Evolutionary conservation across 2,113 vertebrate genomes (phyloP).

Genomic region (Trinectes maculatus): DNA sequence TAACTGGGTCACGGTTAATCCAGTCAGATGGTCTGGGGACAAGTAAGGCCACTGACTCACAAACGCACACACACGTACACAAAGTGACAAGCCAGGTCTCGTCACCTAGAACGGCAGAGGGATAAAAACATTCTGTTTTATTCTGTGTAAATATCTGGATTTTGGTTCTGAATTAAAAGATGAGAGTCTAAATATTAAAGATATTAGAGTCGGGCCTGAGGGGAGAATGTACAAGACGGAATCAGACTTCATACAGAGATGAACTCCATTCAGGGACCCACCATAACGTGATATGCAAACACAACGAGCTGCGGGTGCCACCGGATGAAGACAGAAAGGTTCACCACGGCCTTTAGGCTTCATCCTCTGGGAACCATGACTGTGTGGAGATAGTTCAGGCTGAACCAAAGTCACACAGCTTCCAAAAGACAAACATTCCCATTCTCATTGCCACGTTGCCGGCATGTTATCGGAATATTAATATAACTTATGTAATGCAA

Average conservation of each 20-base stretch:
- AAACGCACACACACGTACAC: conserved; percentile 1
- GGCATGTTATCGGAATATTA: neutral
- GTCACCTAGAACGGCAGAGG: conserved; percentile 26
- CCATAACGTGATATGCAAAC: no score
- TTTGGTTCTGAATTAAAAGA: neutral
- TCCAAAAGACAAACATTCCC: neutral
- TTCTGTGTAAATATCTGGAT: neutral
- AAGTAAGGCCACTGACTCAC: conserved; percentile 62
- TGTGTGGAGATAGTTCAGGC: conserved; percentile 6
- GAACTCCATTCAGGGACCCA: no score
- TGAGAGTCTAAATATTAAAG: neutral
- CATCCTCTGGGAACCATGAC: neutral
- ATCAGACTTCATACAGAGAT: no score
- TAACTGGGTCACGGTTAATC: conserved; percentile 68
- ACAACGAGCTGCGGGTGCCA: neutral
- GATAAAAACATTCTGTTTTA: conserved; percentile 14
- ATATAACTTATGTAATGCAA: conserved; percentile 18
- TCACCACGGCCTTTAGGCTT: neutral
- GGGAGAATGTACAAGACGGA: no score
- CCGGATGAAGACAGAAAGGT: neutral
- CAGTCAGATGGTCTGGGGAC: conserved; percentile 51
- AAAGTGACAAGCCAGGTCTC: conserved; percentile 21
- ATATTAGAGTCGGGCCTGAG: no score
- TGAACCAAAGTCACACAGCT: conserved; percentile 4
- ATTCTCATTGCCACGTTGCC: neutral